Evolutionary conservation across 2,888 invertebrate genomes (phyloP).

Genomic region (Rhimphoctona megacephalus): DNA sequence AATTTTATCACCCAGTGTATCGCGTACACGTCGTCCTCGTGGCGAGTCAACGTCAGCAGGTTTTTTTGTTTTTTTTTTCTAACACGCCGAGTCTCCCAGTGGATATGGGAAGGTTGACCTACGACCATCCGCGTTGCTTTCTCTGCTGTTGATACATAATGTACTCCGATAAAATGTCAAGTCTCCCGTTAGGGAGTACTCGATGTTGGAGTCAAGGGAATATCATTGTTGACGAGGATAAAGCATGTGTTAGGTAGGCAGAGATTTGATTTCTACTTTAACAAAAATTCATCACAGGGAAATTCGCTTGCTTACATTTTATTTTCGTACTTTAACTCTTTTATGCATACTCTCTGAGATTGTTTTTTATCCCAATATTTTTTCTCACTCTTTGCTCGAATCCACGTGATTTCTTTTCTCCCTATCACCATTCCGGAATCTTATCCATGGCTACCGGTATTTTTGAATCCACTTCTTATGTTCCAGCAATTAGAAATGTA

Average conservation of each 20-base stretch:
- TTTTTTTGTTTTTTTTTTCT: neutral
- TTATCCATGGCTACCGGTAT: neutral
- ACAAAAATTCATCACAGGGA: neutral
- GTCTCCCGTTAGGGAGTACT: neutral
- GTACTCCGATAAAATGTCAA: constrained; percentile 5
- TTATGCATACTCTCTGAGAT: neutral
- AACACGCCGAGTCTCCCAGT: neutral
- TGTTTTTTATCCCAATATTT: constrained; percentile 7
- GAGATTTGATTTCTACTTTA: neutral
- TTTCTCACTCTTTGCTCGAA: neutral
- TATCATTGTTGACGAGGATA: neutral
- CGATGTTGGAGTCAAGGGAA: neutral
- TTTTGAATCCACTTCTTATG: neutral
- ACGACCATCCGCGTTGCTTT: neutral
- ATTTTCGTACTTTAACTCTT: neutral
- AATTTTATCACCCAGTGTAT: constrained; percentile 27
- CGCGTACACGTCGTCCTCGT: constrained; percentile 37
- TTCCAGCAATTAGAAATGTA: constrained; percentile 61
- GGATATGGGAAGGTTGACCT: neutral
- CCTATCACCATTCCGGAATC: constrained; percentile 31
- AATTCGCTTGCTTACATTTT: neutral
- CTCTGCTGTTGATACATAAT: neutral
- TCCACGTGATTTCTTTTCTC: constrained; percentile 9
- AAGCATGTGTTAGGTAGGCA: neutral
- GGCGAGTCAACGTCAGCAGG: constrained; percentile 22